Evolutionary conservation across 2,888 invertebrate species (phyloP).

Genomic region (Arrhopalites spinosus): DNA sequence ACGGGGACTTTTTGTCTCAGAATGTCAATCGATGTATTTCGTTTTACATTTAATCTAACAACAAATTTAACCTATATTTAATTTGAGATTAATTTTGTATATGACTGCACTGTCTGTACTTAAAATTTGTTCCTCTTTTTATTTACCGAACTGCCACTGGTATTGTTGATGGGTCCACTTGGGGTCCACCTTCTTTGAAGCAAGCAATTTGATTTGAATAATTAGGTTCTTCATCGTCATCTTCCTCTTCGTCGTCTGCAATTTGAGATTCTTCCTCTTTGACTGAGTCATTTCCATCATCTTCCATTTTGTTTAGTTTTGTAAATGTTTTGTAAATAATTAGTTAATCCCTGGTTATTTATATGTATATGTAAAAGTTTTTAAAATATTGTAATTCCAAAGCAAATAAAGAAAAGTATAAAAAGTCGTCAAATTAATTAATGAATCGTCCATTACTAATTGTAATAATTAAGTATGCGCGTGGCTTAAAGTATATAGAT

Average conservation of each 20-base stretch:
- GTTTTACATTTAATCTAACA: background rate
- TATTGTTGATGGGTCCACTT: background rate
- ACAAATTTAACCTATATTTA: background rate
- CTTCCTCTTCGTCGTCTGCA: background rate
- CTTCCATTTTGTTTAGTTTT: background rate
- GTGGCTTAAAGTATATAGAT: too few relatives aligned
- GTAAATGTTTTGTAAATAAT: too few relatives aligned
- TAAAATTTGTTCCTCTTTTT: background rate
- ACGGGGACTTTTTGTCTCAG: conserved; percentile 63
- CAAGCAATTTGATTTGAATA: conserved; percentile 10
- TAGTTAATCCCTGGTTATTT: too few relatives aligned
- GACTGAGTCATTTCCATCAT: background rate
- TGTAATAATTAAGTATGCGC: too few relatives aligned
- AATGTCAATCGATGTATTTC: conserved; percentile 35
- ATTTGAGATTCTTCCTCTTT: background rate
- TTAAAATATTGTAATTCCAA: too few relatives aligned
- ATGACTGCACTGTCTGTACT: background rate
- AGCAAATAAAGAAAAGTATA: too few relatives aligned
- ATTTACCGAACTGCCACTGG: background rate
- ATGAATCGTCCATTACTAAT: too few relatives aligned
- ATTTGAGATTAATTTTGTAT: background rate
- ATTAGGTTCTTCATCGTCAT: background rate
- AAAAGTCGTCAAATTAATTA: too few relatives aligned
- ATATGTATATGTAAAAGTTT: too few relatives aligned
- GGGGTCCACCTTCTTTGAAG: background rate